phyloP scores from a whole-genome alignment of 1,140 invertebrate species.

The Zaprionus vittiger region DNA sequence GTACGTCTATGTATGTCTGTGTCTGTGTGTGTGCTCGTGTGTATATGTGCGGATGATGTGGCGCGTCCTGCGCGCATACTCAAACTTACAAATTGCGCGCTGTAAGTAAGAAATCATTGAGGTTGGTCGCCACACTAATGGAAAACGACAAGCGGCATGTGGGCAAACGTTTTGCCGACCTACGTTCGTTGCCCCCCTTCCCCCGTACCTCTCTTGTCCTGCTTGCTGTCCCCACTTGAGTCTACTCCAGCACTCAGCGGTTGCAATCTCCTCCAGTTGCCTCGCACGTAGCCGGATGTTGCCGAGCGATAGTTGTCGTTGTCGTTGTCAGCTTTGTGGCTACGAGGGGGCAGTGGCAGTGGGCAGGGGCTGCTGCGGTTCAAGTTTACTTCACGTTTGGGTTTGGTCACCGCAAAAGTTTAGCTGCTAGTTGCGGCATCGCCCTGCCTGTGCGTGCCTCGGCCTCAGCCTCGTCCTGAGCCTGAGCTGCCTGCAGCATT shows the following conservation, averaged over 20 bases:
- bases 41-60: slow-evolving; percentile 37
- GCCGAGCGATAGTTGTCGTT: slow-evolving; percentile 65
- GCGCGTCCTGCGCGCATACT: slow-evolving; percentile 39
- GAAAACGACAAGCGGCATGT: slow-evolving; percentile 79
- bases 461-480: neutral
- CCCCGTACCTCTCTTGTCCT: neutral
- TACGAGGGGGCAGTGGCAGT: neutral
- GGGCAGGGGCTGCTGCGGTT: slow-evolving; percentile 22
- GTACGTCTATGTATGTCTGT: slow-evolving; percentile 1
- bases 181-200: neutral
- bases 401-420: slow-evolving; percentile 72
- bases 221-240: neutral
- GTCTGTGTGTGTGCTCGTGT: slow-evolving; percentile 21
- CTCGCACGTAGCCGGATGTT: slow-evolving; percentile 68
- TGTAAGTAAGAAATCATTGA: slow-evolving; percentile 81
- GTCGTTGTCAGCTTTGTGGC: slow-evolving; percentile 56
- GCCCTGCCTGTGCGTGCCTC: slow-evolving; percentile 10
- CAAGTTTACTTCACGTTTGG: slow-evolving; percentile 56
- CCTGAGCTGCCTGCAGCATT: slow-evolving; percentile 42
- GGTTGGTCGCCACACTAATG: slow-evolving; percentile 78
- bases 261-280: slow-evolving; percentile 32
- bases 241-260: slow-evolving; percentile 1
- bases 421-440: slow-evolving; percentile 51
- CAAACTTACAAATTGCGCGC: slow-evolving; percentile 61
- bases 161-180: slow-evolving; percentile 57